Evolutionary conservation across 2,113 vertebrate genomes (phyloP), one percentile per base, ranked within the genome.

Genomic region (Penelope pileata): DNA sequence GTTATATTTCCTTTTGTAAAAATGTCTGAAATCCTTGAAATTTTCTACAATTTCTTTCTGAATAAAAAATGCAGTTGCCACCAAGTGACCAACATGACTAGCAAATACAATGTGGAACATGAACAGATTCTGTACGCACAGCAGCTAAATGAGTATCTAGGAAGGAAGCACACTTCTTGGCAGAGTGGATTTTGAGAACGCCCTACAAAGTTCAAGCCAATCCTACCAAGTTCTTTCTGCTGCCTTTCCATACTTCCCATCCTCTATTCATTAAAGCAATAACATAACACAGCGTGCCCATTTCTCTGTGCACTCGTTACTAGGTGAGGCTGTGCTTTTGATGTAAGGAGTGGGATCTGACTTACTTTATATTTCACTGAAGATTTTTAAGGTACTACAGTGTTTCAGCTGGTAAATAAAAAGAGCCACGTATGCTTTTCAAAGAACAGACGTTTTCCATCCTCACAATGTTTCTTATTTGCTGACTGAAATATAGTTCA

Each of bases 371-470:
- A 30, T 43, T 78, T 74, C 12, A 75, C 23, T 60, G 62, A 58
- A 70, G 58, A 53, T 38, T 62, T 89, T 87, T 63, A 64, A 80
- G 70, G 53, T 45, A 70, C 10, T 10, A 6, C 38, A 22, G 16
- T 80, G 91, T 93, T 91, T 63, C 56, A 63, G 38, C 54, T 80
- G 38, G 48, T 73, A 91, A 90, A 75, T 77, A 94, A 73, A 90
- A 82, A 78, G 6, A 72, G 7, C 3, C 1, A 66, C 82, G 60
- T 45, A 45, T 53, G 29, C 19, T 92, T 91, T 83, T 69, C 38
- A 85, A 75, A 75, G n/a, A 68, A 51, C 18, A 38, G 50, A 70
- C 23, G 38, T 91, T 84, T 96, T 85, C 42, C 47, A 62, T 9
- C 18, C 13, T 90, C 26, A 26, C 9, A 51, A 8, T 73, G 54